phyloP scores from a whole-genome alignment of 2,113 vertebrate genomes.

The Istiophorus platypterus region DNA sequence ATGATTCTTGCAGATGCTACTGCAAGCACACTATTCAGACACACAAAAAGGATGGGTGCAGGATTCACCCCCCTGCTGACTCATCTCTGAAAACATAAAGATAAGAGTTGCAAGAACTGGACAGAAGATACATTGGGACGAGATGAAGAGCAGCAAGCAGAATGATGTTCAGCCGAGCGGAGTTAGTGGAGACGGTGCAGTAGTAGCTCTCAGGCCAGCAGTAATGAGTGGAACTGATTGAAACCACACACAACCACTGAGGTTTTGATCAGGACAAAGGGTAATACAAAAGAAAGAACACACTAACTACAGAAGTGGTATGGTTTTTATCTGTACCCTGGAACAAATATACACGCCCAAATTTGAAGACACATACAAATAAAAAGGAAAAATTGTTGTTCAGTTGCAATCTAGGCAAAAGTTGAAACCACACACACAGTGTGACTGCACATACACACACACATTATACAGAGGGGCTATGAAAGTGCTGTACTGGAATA shows the following conservation, averaged over 20 bases:
- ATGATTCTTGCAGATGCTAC: background rate
- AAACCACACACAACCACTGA: constrained; percentile 55
- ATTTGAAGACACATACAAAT: constrained; percentile 12
- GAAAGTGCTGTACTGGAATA: constrained; percentile 76
- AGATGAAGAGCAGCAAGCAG: constrained; percentile 46
- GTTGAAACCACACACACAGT: constrained; percentile 14
- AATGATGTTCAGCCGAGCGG: constrained; percentile 41
- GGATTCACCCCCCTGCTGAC: constrained; percentile 25
- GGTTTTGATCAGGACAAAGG: constrained; percentile 39
- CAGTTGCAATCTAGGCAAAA: constrained; percentile 41
- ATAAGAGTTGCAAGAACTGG: constrained; percentile 20
- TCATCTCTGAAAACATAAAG: constrained; percentile 30
- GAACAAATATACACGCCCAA: constrained; percentile 28
- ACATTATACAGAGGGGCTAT: constrained; percentile 29
- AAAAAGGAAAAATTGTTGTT: constrained; percentile 45
- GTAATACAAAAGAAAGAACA: constrained; percentile 28
- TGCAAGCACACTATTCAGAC: background rate
- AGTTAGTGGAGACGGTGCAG: constrained; percentile 27
- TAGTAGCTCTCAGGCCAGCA: constrained; percentile 41
- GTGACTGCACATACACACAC: constrained; percentile 43
- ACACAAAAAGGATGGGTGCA: background rate
- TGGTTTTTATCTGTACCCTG: constrained; percentile 33
- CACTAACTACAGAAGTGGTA: constrained; percentile 16
- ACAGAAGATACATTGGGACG: constrained; percentile 30
- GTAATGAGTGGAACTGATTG: constrained; percentile 67